These are phyloP conservation scores for Lepidocolaptes lacrymiger DNA, from an alignment of 2,797 vertebrate genomes.

Conservation along the genomic window DNA sequence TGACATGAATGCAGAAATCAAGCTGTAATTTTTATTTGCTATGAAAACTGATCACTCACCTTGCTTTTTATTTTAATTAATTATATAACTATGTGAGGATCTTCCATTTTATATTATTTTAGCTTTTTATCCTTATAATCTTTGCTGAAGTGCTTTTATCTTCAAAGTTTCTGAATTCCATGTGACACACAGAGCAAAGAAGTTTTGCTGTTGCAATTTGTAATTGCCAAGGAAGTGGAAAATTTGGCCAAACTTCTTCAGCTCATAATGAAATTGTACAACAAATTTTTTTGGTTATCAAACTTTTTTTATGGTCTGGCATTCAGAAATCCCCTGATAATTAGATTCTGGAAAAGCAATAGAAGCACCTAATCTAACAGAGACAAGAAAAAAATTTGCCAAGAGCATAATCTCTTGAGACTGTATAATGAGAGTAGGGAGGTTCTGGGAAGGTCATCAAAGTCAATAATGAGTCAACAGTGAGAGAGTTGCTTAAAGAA, in stretches of 20 bases:
- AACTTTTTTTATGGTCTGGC: neutral
- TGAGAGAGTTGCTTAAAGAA: neutral
- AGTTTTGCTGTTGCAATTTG: neutral
- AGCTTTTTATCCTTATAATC: neutral
- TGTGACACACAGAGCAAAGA: neutral
- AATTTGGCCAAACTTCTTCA: neutral
- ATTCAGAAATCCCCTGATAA: neutral
- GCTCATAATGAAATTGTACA: neutral
- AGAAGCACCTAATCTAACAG: neutral
- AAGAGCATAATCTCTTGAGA: neutral
- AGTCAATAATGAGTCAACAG: neutral
- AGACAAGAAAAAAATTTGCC: neutral
- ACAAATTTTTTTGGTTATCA: neutral
- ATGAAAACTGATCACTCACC: neutral
- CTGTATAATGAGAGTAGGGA: neutral
- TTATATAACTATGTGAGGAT: neutral
- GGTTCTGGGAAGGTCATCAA: neutral
- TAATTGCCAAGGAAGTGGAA: neutral
- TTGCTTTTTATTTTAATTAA: neutral
- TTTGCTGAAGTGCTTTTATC: neutral
- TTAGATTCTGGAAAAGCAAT: neutral
- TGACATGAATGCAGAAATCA: neutral
- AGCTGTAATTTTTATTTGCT: neutral
- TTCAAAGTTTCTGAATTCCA: neutral
- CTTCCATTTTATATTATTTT: neutral